Percentiles rank a stretch among this genome's conserved stretches.
These are phyloP conservation scores for Cloeon dipterum DNA, from an alignment of 2,888 invertebrate genomes.

Conservation along the genomic window DNA sequence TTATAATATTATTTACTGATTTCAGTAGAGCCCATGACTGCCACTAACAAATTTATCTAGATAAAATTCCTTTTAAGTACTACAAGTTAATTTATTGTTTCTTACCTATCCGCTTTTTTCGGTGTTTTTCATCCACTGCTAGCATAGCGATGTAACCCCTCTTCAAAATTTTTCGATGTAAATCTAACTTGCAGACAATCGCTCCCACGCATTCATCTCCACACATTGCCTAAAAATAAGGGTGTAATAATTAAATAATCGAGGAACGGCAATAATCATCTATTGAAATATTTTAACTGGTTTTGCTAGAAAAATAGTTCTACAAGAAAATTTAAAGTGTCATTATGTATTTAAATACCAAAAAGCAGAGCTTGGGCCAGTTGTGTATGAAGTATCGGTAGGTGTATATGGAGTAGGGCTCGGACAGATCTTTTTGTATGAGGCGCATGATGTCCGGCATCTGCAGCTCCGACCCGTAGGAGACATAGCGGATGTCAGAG, in stretches of 20 bases:
- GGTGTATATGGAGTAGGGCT: slow-evolving; percentile 99
- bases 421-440: slow-evolving; percentile 96
- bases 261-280: not conserved
- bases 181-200: slow-evolving; percentile 94
- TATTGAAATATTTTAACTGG: no score
- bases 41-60: no score
- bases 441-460: slow-evolving; percentile 98
- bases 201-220: slow-evolving; percentile 81
- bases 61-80: no score
- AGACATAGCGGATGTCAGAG: slow-evolving; percentile 29
- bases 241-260: slow-evolving; percentile 3
- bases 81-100: not conserved
- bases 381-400: slow-evolving; percentile 99
- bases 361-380: slow-evolving; percentile 96
- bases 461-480: slow-evolving; percentile 86
- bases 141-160: slow-evolving; percentile 99
- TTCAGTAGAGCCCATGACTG: no score
- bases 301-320: no score
- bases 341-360: no score
- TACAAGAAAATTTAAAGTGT: no score
- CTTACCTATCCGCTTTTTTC: slow-evolving; percentile 80
- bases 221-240: slow-evolving; percentile 50
- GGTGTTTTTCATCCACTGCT: slow-evolving; percentile 87
- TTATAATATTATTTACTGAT: no score
- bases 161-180: slow-evolving; percentile 69